phyloP scores from a whole-genome alignment of 2,888 invertebrate species.

The Brassicogethes aeneus region DNA sequence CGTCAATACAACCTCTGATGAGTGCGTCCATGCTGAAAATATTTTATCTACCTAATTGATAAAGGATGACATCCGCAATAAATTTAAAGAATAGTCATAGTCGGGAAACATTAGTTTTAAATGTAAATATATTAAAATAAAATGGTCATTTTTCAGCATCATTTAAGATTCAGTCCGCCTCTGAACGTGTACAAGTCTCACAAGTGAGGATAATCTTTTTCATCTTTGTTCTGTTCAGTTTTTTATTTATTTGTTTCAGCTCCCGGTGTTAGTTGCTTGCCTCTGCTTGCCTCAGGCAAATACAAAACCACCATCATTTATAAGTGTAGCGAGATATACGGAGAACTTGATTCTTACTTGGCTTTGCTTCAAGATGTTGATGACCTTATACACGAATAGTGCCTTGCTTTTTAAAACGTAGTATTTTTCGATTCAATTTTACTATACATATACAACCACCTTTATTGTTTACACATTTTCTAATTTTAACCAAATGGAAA shows the following conservation, averaged over 20 bases:
- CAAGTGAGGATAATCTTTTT: constrained; percentile 39
- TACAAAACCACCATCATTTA: constrained; percentile 38
- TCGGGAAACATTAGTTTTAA: too few relatives aligned
- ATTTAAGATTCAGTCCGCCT: neutral
- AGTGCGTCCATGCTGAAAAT: too few relatives aligned
- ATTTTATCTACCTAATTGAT: too few relatives aligned
- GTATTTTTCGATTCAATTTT: neutral
- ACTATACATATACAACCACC: too few relatives aligned
- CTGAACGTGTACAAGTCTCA: constrained; percentile 20
- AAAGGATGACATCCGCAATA: too few relatives aligned
- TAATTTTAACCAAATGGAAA: too few relatives aligned
- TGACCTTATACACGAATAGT: constrained; percentile 29
- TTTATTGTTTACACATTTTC: too few relatives aligned
- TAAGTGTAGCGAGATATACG: constrained; percentile 37
- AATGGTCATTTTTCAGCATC: too few relatives aligned
- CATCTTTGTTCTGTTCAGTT: constrained; percentile 38
- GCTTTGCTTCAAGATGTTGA: constrained; percentile 40
- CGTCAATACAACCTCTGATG: too few relatives aligned
- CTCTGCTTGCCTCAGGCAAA: constrained; percentile 35
- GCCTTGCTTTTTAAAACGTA: constrained; percentile 5
- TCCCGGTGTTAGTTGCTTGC: constrained; percentile 38
- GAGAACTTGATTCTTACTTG: constrained; percentile 39
- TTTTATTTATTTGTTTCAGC: constrained; percentile 41
- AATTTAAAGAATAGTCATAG: too few relatives aligned
- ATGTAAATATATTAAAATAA: too few relatives aligned